phyloP scores from a whole-genome alignment of 2,888 invertebrate genomes.

The Seladonia tumulorum region DNA sequence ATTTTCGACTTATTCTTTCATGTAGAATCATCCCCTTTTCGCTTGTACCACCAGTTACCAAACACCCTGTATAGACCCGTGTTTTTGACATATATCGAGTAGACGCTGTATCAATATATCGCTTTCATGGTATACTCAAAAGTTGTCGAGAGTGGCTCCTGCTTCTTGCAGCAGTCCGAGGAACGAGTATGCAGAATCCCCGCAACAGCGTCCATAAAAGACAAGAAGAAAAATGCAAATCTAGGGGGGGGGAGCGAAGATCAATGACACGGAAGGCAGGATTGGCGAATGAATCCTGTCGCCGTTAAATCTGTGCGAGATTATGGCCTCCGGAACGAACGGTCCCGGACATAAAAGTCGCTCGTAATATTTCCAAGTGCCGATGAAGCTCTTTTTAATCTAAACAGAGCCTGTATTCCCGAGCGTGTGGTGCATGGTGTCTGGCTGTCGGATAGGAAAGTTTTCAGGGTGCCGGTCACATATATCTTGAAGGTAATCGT shows the following conservation, averaged over 20 bases:
- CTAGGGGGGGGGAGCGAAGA: too few relatives aligned
- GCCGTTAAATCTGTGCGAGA: background rate
- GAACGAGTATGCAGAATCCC: too few relatives aligned
- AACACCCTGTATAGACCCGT: too few relatives aligned
- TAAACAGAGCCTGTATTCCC: background rate
- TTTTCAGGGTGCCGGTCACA: background rate
- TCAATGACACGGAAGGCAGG: background rate
- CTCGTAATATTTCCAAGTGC: background rate
- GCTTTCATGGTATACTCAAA: background rate
- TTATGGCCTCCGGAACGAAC: background rate
- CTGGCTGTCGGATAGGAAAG: background rate
- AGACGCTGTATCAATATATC: too few relatives aligned
- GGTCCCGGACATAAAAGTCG: background rate
- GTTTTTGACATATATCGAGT: too few relatives aligned
- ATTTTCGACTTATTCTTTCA: too few relatives aligned
- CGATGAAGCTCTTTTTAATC: background rate
- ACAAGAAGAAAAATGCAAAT: background rate
- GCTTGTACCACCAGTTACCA: too few relatives aligned
- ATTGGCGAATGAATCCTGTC: background rate
- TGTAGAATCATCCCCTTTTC: too few relatives aligned
- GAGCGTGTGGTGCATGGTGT: background rate
- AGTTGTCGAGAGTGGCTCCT: background rate
- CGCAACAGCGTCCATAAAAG: background rate
- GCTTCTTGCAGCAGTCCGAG: too few relatives aligned
- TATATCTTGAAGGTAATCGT: background rate